Percentiles rank a stretch among this genome's conserved stretches.
Evolutionary conservation across 2,888 invertebrate species (phyloP).

Genomic region (Diploptera punctata): DNA sequence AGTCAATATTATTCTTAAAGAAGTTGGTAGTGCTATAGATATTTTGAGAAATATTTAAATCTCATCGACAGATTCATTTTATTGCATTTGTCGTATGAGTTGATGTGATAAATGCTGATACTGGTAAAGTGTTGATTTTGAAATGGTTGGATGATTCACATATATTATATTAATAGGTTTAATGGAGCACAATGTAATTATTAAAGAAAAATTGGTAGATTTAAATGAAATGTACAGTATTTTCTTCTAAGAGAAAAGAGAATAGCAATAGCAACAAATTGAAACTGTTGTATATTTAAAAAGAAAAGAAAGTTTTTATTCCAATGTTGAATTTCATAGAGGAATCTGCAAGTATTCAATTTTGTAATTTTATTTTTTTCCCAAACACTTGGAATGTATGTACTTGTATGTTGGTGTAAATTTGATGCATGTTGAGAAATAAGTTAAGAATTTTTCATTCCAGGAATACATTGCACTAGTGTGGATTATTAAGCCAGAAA

Average conservation of each 20-base stretch:
- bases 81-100: slow-evolving; percentile 14
- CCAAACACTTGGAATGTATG: neutral
- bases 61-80: slow-evolving; percentile 5
- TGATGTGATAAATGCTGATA: slow-evolving; percentile 12
- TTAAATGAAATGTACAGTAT: slow-evolving; percentile 22
- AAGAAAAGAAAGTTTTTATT: neutral
- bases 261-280: neutral
- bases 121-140: neutral
- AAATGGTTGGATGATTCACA: neutral
- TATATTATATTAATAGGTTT: neutral
- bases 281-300: neutral
- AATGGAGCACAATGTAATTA: neutral
- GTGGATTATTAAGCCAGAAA: too few relatives aligned
- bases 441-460: neutral
- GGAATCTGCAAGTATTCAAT: neutral
- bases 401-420: neutral
- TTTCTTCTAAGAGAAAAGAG: slow-evolving; percentile 5
- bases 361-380: neutral
- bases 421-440: neutral
- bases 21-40: neutral
- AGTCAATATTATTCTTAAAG: slow-evolving; percentile 9
- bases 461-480: too few relatives aligned
- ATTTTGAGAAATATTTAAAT: slow-evolving; percentile 14
- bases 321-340: neutral
- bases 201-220: slow-evolving; percentile 17